phyloP scores from a whole-genome alignment of 2,797 vertebrate genomes.

The Cossypha polioptera region DNA sequence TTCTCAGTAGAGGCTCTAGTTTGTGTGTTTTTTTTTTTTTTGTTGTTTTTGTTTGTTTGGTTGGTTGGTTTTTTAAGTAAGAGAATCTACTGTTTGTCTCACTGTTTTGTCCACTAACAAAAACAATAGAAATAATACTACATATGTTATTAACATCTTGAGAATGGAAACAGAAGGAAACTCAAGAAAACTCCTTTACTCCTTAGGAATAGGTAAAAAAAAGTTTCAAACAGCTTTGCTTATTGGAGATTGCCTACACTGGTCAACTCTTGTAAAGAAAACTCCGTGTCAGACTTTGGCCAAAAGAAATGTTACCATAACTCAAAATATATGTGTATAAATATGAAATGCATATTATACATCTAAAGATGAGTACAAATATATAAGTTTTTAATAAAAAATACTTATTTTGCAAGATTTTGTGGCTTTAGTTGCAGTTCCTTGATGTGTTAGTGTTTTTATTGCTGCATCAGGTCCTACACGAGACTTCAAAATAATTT shows the following conservation, averaged over 20 bases:
- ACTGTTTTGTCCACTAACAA: not conserved
- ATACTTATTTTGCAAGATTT: not conserved
- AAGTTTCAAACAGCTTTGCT: not conserved
- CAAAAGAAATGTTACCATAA: not conserved
- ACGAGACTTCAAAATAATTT: not conserved
- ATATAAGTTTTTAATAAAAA: not conserved
- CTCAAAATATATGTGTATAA: not conserved
- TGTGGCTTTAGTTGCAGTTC: not conserved
- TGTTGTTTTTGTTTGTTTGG: no score
- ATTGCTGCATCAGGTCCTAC: not conserved
- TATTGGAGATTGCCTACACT: not conserved
- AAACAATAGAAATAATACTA: not conserved
- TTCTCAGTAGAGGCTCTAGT: not conserved
- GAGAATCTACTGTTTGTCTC: not conserved
- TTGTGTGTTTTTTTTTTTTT: not conserved
- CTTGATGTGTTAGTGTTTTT: not conserved
- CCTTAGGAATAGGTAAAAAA: not conserved
- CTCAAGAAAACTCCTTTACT: not conserved
- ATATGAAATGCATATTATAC: not conserved
- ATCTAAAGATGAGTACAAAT: not conserved
- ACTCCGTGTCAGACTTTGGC: not conserved
- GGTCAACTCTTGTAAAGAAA: not conserved
- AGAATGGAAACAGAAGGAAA: not conserved
- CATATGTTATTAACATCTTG: not conserved
- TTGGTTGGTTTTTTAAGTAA: not conserved